Evolutionary conservation across 2,113 vertebrate genomes (phyloP).

Genomic region (Chaetodon trifascialis): DNA sequence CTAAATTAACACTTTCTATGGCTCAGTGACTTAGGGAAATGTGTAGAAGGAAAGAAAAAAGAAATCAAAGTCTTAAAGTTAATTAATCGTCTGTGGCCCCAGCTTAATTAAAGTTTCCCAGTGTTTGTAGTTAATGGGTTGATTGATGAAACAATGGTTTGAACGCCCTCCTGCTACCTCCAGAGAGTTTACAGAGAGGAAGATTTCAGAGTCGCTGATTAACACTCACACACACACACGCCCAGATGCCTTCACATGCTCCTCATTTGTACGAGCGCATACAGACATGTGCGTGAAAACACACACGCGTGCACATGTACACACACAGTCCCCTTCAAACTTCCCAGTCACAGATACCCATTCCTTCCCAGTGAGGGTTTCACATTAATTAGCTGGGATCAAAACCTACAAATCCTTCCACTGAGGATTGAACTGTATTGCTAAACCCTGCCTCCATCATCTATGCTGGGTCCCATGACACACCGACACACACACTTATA

Average conservation of each 20-base stretch:
- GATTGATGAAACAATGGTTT: slow-evolving; percentile 69
- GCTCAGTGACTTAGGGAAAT: slow-evolving; percentile 59
- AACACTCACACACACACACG: slow-evolving; percentile 40
- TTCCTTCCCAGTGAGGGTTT: slow-evolving; percentile 69
- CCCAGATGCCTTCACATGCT: slow-evolving; percentile 16
- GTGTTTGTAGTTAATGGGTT: slow-evolving; percentile 77
- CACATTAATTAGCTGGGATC: slow-evolving; percentile 80
- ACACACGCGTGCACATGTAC: slow-evolving; percentile 6
- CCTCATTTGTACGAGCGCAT: neutral
- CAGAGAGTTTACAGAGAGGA: slow-evolving; percentile 42
- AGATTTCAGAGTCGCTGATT: slow-evolving; percentile 60
- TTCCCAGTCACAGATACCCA: slow-evolving; percentile 57
- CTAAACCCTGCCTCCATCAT: slow-evolving; percentile 66
- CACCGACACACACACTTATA: slow-evolving; percentile 28
- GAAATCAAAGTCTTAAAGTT: slow-evolving; percentile 73
- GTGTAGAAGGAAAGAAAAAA: slow-evolving; percentile 58
- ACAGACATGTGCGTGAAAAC: neutral
- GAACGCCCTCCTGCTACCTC: slow-evolving; percentile 52
- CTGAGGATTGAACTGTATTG: slow-evolving; percentile 60
- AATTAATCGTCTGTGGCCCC: slow-evolving; percentile 75
- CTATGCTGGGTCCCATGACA: slow-evolving; percentile 46
- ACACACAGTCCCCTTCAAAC: slow-evolving; percentile 64
- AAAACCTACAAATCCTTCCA: slow-evolving; percentile 75
- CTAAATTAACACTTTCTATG: slow-evolving; percentile 69
- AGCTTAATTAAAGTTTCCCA: slow-evolving; percentile 78